Base-by-base conservation (phyloP, 2,888 invertebrate genomes). In the Phaonia tiefii region DNA sequence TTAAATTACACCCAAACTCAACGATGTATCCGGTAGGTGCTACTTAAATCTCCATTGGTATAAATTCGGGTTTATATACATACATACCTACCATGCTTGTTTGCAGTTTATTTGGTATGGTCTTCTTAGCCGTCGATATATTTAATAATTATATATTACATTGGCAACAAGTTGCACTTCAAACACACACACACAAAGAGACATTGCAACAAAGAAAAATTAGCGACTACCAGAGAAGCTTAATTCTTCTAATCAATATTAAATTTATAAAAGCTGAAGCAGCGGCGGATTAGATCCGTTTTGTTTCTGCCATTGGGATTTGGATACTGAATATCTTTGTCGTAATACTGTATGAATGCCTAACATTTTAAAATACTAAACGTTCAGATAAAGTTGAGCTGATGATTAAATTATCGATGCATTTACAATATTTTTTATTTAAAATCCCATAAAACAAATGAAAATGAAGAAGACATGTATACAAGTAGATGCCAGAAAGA, bases 211-310 rank as follows among this genome's bases (percentile, higher is more conserved):
- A 37, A 58, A 37, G 70, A 31, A 37, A 49, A 71, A 58, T 60
- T 39, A 42, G 31, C 51, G 78, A 81, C 77, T 77, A 51, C 71
- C 49, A 75, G 37, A 78, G 78, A 67, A 78, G 78, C 80, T 75
- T 65, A 15, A 75, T 71, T 56, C 15, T 72, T 77, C 71, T 69
- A 75, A 78, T 81, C 77, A 71, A 75, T 75, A 78, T 77, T 54
- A 63, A 73, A 74, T 31, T 31, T 8, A 31, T 31, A 31, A 31
- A 5, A 31, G 3, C 8, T 31, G 3, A 31, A 31, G 44, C 44
- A 13, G 20, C 42, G 25, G 13, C 42, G 22, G n/a, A 58, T 58
- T 15, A 13, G 15, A 15, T 15, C 26, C 49, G 49, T 51, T 39
- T 49, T 37, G 10, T 17, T 63, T 42, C 11, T 39, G 8, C 3